Evolutionary conservation across 2,797 vertebrate species (phyloP).

Genomic region (Coranthus polyacanthus): DNA sequence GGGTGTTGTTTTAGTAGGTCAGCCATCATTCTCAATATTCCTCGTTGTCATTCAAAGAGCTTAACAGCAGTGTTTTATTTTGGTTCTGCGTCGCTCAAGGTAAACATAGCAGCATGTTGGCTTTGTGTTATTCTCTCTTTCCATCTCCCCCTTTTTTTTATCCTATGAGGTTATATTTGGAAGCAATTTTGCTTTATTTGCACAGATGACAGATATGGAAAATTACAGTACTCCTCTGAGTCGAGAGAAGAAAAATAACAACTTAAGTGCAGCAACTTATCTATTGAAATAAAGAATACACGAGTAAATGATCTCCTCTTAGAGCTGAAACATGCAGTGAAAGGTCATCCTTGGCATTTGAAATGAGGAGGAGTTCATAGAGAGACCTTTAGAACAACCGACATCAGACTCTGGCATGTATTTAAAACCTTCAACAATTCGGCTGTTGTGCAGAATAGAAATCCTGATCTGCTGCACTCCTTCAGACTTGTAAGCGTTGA

Average conservation of each 20-base stretch:
- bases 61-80: conserved; percentile 33
- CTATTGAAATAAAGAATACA: conserved; percentile 60
- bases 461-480: conserved; percentile 6
- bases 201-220: conserved; percentile 65
- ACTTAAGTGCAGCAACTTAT: conserved; percentile 44
- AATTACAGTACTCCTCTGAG: conserved; percentile 42
- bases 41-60: conserved; percentile 31
- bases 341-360: conserved; percentile 66
- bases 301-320: conserved; percentile 55
- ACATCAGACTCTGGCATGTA: conserved; percentile 34
- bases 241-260: conserved; percentile 9
- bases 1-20: conserved; percentile 58
- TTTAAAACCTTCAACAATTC: conserved; percentile 37
- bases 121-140: conserved; percentile 57
- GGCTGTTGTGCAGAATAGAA: conserved; percentile 17
- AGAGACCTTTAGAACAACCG: conserved; percentile 34
- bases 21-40: conserved; percentile 46
- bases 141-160: conserved; percentile 40
- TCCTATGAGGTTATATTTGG: conserved; percentile 58
- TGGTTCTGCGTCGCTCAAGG: conserved; percentile 29
- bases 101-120: conserved; percentile 39
- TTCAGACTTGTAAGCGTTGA: not conserved
- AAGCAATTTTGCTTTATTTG: conserved; percentile 56
- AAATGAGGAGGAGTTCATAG: conserved; percentile 56
- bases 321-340: conserved; percentile 42